Evolutionary conservation across 2,797 vertebrate genomes (phyloP).

Genomic region (Hafferia zeledoni): DNA sequence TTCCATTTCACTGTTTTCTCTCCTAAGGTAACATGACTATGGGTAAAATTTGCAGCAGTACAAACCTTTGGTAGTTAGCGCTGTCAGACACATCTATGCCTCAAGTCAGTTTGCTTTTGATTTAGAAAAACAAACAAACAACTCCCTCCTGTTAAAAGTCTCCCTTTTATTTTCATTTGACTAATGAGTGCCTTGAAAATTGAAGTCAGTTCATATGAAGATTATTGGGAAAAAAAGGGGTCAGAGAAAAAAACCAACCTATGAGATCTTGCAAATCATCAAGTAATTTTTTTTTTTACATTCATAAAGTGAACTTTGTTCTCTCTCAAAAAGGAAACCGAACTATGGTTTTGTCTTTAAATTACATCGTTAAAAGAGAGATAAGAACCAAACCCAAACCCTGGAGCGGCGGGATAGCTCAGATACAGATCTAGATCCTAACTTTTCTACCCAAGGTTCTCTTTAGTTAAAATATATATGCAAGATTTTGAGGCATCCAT

Average conservation of each 20-base stretch:
- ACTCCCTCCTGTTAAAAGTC: background rate
- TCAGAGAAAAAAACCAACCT: slow-evolving; percentile 20
- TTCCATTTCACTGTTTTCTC: background rate
- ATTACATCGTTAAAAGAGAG: slow-evolving; percentile 43
- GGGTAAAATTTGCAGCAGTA: background rate
- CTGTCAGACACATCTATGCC: background rate
- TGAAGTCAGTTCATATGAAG: slow-evolving; percentile 46
- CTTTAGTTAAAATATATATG: slow-evolving; percentile 48
- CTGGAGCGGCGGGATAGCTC: slow-evolving; percentile 21
- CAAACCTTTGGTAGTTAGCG: background rate
- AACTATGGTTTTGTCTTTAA: slow-evolving; percentile 64
- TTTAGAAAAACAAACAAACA: slow-evolving; percentile 53
- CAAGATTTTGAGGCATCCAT: slow-evolving; percentile 52
- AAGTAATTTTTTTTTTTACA: background rate
- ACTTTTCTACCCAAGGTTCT: slow-evolving; percentile 36
- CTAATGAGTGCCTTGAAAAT: slow-evolving; percentile 38
- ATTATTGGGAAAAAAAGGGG: slow-evolving; percentile 12
- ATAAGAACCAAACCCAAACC: slow-evolving; percentile 63
- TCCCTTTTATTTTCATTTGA: slow-evolving; percentile 42
- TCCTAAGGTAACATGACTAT: background rate
- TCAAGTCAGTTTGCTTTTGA: slow-evolving; percentile 6
- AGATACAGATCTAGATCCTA: slow-evolving; percentile 60
- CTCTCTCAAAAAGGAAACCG: slow-evolving; percentile 46
- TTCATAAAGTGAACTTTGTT: slow-evolving; percentile 63
- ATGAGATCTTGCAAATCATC: slow-evolving; percentile 12